Base-by-base conservation (phyloP, 2,113 vertebrate genomes). In the Heptranchias perlo region DNA sequence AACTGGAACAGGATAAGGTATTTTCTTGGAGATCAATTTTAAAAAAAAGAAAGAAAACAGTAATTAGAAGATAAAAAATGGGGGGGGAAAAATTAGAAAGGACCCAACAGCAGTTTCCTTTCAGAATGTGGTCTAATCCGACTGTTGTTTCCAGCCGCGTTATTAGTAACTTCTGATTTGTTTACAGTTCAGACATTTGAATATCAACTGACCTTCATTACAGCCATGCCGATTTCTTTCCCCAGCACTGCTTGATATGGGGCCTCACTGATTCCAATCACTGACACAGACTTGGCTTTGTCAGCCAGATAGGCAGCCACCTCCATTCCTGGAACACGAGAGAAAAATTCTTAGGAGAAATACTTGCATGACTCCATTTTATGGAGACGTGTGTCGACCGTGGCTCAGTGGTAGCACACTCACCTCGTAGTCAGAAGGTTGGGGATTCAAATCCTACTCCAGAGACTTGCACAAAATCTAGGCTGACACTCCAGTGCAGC, bases 271-370 rank as follows among this genome's bases (percentile, higher is more conserved):
- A 86, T 97, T 2, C 98, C 98, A 94, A 99, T 97, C 96, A 99
- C 76, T 0, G 97, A 96, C 95, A 99, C 96, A 94, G 97, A 97
- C 39, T 96, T 96, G 89, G 98, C 98, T 97, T 98, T 98, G 96
- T 98, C 98, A 4, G 97, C 97, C 76, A 99, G 97, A 97, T 97
- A 98, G 69, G 98, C 98, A 0, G 98, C 98, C 69, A 97, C 96
- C 97, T 99, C 99, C 98, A 99, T 99, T 93, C 99, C 99, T 99
- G 97, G 62, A 96, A 35, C 78, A 7, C 47, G 84, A 73, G 28
- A 16, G 95, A 35, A 93, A 78, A 47, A n/a, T 58, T 21, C 23
- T 28, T 31, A 65, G 52, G 44, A 49, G 28, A 69, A 69, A 95
- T 69, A 95, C 52, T 31, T 14, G 10, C 25, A 2, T 95, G 39